phyloP scores from a whole-genome alignment of 2,113 vertebrate genomes.

The Archilochus colubris region DNA sequence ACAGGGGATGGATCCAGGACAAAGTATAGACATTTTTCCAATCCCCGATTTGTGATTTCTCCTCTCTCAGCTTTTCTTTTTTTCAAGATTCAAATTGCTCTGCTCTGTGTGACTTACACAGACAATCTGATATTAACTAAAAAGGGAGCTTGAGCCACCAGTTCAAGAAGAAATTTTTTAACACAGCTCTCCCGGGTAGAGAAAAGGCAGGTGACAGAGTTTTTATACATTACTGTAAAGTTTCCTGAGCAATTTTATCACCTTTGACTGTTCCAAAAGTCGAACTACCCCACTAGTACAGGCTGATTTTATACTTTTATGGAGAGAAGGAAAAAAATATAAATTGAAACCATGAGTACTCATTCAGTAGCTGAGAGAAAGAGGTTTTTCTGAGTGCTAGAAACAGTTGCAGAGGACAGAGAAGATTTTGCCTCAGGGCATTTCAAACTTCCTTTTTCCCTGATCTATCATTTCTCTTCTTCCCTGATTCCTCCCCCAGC shows the following conservation, averaged over 20 bases:
- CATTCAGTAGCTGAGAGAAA: background rate
- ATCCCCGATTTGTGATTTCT: background rate
- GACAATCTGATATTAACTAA: constrained; percentile 18
- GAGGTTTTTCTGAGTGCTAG: background rate
- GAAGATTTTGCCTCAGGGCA: background rate
- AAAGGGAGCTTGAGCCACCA: background rate
- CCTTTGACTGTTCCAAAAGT: background rate
- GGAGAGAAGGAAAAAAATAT: background rate
- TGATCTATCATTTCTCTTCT: background rate
- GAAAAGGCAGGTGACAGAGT: background rate
- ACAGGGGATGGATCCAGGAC: background rate
- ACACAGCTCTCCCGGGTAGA: background rate
- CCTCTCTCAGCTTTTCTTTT: background rate
- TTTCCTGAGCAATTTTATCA: constrained; percentile 1
- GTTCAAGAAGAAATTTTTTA: background rate
- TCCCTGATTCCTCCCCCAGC: background rate
- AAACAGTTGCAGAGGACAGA: background rate
- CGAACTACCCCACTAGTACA: background rate
- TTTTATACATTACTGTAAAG: background rate
- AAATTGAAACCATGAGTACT: background rate
- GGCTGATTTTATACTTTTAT: background rate
- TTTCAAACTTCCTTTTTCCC: background rate
- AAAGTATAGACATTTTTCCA: background rate
- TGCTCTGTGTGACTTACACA: background rate
- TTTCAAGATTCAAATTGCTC: background rate